Conservation (phyloP, 2,113 vertebrate species). For the Rafetus swinhoei region DNA sequence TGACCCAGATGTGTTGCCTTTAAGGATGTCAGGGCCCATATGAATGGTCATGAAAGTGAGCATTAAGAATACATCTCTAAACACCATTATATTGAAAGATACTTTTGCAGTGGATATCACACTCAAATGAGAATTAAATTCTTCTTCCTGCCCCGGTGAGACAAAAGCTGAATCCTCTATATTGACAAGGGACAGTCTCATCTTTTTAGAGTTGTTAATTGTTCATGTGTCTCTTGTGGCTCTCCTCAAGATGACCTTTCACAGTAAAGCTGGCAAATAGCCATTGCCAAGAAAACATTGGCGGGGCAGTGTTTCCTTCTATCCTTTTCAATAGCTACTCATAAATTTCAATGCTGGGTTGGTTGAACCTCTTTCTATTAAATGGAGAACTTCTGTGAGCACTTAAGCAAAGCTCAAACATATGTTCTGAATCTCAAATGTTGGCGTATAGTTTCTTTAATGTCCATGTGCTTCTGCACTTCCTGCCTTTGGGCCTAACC, state of each 20-base stretch:
- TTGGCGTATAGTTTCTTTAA: not conserved
- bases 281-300: not conserved
- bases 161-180: too few relatives aligned
- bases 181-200: too few relatives aligned
- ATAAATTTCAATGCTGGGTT: not conserved
- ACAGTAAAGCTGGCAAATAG: fast-evolving
- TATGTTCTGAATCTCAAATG: not conserved
- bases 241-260: not conserved
- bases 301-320: not conserved
- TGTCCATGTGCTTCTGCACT: not conserved
- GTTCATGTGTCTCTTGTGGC: not conserved
- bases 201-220: too few relatives aligned
- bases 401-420: not conserved
- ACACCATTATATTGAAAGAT: too few relatives aligned
- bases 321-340: not conserved
- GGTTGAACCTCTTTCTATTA: not conserved
- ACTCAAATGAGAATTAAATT: too few relatives aligned
- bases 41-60: not conserved
- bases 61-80: not conserved
- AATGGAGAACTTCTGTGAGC: not conserved
- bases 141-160: too few relatives aligned
- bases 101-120: too few relatives aligned
- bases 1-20: not conserved
- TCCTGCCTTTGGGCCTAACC: not conserved
- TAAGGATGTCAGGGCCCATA: not conserved